These are phyloP conservation scores for Mizuhopecten yessoensis DNA, from an alignment of 1,140 invertebrate species.

Conservation along the genomic window DNA sequence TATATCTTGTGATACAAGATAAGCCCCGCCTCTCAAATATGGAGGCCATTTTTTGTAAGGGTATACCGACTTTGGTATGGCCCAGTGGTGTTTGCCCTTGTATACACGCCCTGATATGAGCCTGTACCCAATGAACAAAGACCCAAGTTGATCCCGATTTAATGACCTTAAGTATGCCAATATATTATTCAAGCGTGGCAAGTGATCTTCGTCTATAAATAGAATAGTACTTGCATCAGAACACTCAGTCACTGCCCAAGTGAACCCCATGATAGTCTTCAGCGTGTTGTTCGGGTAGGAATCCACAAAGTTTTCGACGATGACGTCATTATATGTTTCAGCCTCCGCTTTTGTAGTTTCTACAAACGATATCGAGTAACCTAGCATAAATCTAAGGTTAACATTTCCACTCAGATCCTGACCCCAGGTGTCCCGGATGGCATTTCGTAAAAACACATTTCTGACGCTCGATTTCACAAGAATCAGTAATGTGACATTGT, in stretches of 20 bases:
- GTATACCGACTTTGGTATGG: constrained; percentile 73
- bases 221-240: constrained; percentile 51
- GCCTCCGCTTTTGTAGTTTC: constrained; percentile 53
- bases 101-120: not conserved
- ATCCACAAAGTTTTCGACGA: constrained; percentile 71
- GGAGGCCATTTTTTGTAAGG: constrained; percentile 73
- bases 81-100: constrained; percentile 64
- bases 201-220: constrained; percentile 68
- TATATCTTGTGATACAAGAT: constrained; percentile 54
- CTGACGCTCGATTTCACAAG: constrained; percentile 58
- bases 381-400: not conserved
- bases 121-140: not conserved
- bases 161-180: constrained; percentile 42
- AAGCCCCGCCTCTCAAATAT: constrained; percentile 77
- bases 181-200: constrained; percentile 65
- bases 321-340: constrained; percentile 64
- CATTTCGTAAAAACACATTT: constrained; percentile 50
- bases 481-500: constrained; percentile 7
- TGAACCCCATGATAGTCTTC: constrained; percentile 70
- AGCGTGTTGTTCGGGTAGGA: constrained; percentile 64
- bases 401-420: not conserved
- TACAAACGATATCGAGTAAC: constrained; percentile 46
- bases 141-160: not conserved
- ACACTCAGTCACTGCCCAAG: constrained; percentile 65
- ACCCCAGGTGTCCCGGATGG: constrained; percentile 56